Base-by-base conservation (phyloP, 2,113 vertebrate genomes). In the Corvus cornix region DNA sequence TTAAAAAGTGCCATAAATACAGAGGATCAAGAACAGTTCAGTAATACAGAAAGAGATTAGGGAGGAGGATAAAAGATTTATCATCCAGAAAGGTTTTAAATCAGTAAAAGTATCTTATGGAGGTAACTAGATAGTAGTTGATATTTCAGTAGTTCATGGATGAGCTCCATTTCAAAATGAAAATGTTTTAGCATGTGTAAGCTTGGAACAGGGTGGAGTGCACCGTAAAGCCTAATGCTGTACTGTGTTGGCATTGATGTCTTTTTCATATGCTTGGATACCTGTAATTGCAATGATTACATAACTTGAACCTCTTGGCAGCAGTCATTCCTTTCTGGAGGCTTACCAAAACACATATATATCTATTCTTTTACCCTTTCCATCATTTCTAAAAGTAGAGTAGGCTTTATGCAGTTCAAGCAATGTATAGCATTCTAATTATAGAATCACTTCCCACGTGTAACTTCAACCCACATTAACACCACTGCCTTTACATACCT, bases 381-480 rank as follows among this genome's bases (percentile, higher is more conserved):
- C 3, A 11, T 52, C 18, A 33, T 13, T 78, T 91, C 64, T 93
- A n/a, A 68, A 89, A 91, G 48, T 11, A 66, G 20, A 70, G 9
- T 30, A 37, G 16, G 3, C 8, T 70, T 74, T 78, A 85, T 70
- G 4, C 24, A 44, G 21, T 63, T 82, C 11, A 39, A 58, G 24
- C 16, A 84, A 26, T 31, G 35, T 68, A 44, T 86, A 79, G 18
- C 84, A 87, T 88, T 95, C 60, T 56, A 82, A 77, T 87, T 96
- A 52, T 33, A 81, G 44, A 81, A 58, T 85, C 78, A 49, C 23
- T 48, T 87, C 55, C 48, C 7, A 9, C 58, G 43, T 87, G n/a
- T 92, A 84, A 97, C 95, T 96, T 86, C 70, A 91, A 2, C 60
- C 39, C 90, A 41, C 74, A 74, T 56, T 43, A 82, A 68, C 72